Evolutionary conservation across 2,113 vertebrate genomes (phyloP), one percentile per base, ranked within the genome.

Genomic region (Pterocles gutturalis): DNA sequence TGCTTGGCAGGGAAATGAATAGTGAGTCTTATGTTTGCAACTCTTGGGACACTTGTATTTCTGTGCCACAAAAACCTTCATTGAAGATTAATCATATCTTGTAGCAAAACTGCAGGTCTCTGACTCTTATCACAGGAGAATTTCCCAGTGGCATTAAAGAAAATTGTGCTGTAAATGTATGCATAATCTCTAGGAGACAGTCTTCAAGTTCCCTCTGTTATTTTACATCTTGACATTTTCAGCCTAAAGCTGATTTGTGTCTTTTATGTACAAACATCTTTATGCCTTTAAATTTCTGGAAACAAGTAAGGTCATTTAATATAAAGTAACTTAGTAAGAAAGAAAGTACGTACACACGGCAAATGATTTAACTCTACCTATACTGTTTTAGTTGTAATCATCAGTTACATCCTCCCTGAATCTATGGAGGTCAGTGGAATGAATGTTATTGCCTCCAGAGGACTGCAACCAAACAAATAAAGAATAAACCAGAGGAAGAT

Each of bases 1-100:
- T 95, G 5, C 38, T 95, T 34, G 60, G 48, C 15, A 71, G 65
- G 66, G 18, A 88, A 85, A 81, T 48, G 10, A 89, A 76, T 49
- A 87, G 8, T 0, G 2, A 82, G 21, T 61, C 55, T 84, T 81
- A 79, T 60, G 17, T 34, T 55, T 91, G 17, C 28, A 87, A 0
- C 69, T 79, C 86, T 75, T 82, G 73, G 80, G 77, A 76, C 28
- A 46, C 31, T 71, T 84, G 46, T 49, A 76, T 95, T 89, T 72
- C 54, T 87, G 31, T 93, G 53, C 17, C 80, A 95, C 65, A 87
- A 93, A 93, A 82, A 61, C 22, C 31, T 87, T 84, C 36, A 92
- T 90, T 89, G 93, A 96, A 89, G 48, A 91, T 91, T 94, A 87
- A 95, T 91, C 34, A 19, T 61, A 66, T 72, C 53, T 89, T 89